Evolutionary conservation across 2,113 vertebrate species (phyloP).

Genomic region (Xenopus laevis): DNA sequence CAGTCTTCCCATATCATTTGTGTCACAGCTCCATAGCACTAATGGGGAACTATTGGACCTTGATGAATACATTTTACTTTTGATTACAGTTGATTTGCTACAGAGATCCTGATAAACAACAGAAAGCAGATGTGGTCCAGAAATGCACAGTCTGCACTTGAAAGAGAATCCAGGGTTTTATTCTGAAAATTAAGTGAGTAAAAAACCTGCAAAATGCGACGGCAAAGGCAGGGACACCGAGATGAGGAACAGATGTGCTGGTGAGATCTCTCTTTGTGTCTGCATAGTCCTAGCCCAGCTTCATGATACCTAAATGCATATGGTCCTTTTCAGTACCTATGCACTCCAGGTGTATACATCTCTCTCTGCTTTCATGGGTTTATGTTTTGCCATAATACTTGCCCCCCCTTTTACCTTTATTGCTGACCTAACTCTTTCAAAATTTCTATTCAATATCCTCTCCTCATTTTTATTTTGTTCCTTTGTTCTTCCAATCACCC

Average conservation of each 20-base stretch:
- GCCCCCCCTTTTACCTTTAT: neutral
- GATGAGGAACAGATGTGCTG: conserved; percentile 9
- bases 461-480: too few species aligned
- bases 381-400: neutral
- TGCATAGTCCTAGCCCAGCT: neutral
- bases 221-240: neutral
- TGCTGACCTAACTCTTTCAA: too few species aligned
- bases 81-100: conserved; percentile 1
- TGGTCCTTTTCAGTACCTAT: conserved; percentile 3
- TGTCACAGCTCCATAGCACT: too few species aligned
- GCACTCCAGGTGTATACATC: neutral
- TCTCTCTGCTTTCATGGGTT: neutral
- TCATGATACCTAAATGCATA: neutral
- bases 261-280: neutral
- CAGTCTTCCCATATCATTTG: too few species aligned
- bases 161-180: conserved; percentile 24
- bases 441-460: too few species aligned
- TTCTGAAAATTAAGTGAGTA: conserved; percentile 23
- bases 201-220: conserved; percentile 1
- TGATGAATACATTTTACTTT: conserved; percentile 8
- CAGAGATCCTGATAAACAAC: conserved; percentile 15
- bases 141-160: conserved; percentile 15
- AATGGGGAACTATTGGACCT: neutral
- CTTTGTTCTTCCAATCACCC: too few species aligned
- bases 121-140: conserved; percentile 22